These are phyloP conservation scores for Cybosia mesomella DNA, from an alignment of 2,888 invertebrate species.

Conservation along the genomic window DNA sequence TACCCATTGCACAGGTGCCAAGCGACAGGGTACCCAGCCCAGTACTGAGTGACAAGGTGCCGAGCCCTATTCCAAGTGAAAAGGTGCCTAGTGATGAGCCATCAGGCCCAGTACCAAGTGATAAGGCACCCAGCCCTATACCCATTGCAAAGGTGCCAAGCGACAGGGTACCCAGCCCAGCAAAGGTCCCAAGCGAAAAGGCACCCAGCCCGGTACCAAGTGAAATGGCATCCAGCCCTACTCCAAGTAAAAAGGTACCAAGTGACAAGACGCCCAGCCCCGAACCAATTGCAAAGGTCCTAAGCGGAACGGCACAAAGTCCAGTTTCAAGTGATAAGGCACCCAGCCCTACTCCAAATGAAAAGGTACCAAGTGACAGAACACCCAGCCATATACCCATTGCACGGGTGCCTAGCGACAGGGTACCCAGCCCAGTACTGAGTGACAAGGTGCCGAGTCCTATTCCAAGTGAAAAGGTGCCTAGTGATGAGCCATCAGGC, in stretches of 20 bases:
- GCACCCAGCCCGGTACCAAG: constrained; percentile 17
- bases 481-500: not conserved
- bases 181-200: constrained; percentile 2
- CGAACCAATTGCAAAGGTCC: constrained; percentile 8
- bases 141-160: not conserved
- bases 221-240: not conserved
- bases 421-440: constrained; percentile 11
- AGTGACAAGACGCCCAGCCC: constrained; percentile 6
- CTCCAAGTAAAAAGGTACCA: not conserved
- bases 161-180: constrained; percentile 18
- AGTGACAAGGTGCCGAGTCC: not conserved
- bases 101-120: constrained; percentile 5
- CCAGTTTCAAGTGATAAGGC: too few relatives aligned
- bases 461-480: not conserved
- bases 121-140: constrained; percentile 6
- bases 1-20: not conserved
- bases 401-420: constrained; percentile 25
- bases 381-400: constrained; percentile 17
- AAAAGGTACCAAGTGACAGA: not conserved
- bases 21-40: not conserved
- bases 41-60: constrained; percentile 3
- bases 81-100: not conserved
- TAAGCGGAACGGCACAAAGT: constrained; percentile 7
- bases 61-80: not conserved
- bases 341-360: too few relatives aligned